Percentiles rank a stretch among this genome's conserved stretches.
phyloP scores from a whole-genome alignment of 2,888 invertebrate genomes.

The Lumbricus terrestris region DNA sequence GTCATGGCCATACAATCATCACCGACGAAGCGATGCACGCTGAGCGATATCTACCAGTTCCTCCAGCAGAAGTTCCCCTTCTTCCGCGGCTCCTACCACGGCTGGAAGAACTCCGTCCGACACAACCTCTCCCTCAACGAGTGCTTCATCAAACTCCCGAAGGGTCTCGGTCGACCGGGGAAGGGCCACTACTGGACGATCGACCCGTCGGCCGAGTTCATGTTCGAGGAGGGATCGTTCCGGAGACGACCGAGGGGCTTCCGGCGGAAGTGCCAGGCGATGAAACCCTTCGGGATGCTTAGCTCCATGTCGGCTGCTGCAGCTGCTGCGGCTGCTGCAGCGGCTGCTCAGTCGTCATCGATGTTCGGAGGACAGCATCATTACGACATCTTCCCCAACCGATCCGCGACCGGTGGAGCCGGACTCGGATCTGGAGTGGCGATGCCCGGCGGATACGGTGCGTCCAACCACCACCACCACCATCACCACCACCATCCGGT shows the following conservation, averaged over 20 bases:
- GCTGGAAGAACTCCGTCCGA: slow-evolving; percentile 97
- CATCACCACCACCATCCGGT: background rate
- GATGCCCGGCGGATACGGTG: background rate
- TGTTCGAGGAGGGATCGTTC: slow-evolving; percentile 96
- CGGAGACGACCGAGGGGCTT: slow-evolving; percentile 90
- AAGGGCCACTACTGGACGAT: slow-evolving; percentile 99
- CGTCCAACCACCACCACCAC: background rate
- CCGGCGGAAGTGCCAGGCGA: slow-evolving; percentile 82
- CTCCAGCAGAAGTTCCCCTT: slow-evolving; percentile 88
- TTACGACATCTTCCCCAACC: slow-evolving; percentile 13
- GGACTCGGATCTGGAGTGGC: background rate
- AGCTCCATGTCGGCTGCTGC: background rate
- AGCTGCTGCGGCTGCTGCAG: background rate
- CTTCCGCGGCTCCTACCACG: slow-evolving; percentile 86
- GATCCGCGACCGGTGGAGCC: background rate
- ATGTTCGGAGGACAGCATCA: background rate
- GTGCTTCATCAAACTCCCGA: slow-evolving; percentile 95
- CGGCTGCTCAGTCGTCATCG: background rate
- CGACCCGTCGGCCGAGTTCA: slow-evolving; percentile 90
- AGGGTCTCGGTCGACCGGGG: slow-evolving; percentile 85
- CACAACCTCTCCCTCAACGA: slow-evolving; percentile 96
- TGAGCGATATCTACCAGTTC: slow-evolving; percentile 92
- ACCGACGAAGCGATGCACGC: slow-evolving; percentile 82
- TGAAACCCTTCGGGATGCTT: slow-evolving; percentile 65
- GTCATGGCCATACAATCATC: slow-evolving; percentile 93